phyloP scores from a whole-genome alignment of 1,140 invertebrate genomes.

The Diabrotica virgifera region DNA sequence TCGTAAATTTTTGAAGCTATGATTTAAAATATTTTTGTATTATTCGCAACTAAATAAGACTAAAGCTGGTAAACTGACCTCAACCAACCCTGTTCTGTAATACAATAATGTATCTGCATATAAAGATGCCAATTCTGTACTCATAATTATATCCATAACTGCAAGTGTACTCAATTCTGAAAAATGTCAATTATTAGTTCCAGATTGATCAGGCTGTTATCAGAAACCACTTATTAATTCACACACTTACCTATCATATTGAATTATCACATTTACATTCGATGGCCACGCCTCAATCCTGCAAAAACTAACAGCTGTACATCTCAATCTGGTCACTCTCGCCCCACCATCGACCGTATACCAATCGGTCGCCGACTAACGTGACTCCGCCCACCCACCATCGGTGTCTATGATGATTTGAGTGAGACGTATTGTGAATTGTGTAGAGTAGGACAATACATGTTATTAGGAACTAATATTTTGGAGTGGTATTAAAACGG shows the following conservation, averaged over 20 bases:
- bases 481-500: not conserved
- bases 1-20: too few relatives aligned
- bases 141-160: too few relatives aligned
- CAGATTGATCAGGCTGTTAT: slow-evolving; percentile 34
- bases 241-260: slow-evolving; percentile 37
- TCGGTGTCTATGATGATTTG: slow-evolving; percentile 29
- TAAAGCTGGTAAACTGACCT: too few relatives aligned
- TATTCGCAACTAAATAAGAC: too few relatives aligned
- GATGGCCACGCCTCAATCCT: slow-evolving; percentile 20
- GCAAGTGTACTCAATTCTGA: too few relatives aligned
- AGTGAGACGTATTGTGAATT: slow-evolving; percentile 36
- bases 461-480: not conserved
- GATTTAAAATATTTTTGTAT: too few relatives aligned
- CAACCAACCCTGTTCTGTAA: too few relatives aligned
- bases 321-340: slow-evolving; percentile 39
- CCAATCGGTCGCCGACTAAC: slow-evolving; percentile 31
- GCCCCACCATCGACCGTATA: slow-evolving; percentile 27
- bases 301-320: slow-evolving; percentile 44
- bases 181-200: too few relatives aligned
- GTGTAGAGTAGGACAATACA: not conserved
- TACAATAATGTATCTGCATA: too few relatives aligned
- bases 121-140: too few relatives aligned
- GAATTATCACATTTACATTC: slow-evolving; percentile 30
- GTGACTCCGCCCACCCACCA: slow-evolving; percentile 36
- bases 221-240: slow-evolving; percentile 40